Conservation (phyloP, 1,140 invertebrate genomes). For the Trichoplusia ni region DNA sequence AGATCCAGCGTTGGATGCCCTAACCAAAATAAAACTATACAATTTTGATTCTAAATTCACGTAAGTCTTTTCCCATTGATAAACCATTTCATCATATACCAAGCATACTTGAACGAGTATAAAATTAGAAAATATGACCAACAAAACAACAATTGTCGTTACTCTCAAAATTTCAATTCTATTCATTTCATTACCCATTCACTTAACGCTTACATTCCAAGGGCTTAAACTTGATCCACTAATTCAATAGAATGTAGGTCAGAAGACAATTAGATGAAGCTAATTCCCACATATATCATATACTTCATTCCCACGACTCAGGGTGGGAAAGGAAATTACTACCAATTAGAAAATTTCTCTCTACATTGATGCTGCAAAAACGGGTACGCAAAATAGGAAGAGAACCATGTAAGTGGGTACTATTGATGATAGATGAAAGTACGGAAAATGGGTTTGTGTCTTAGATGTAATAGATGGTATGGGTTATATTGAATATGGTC, state of each 20-base stretch:
- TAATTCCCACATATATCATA: conserved; percentile 9
- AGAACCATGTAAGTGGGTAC: not conserved
- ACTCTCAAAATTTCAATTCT: not conserved
- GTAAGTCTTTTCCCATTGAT: too few species aligned
- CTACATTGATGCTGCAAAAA: conserved; percentile 5
- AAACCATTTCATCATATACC: too few species aligned
- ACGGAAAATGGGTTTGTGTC: not conserved
- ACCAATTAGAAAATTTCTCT: conserved; percentile 9
- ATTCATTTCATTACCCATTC: not conserved
- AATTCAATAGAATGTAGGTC: not conserved
- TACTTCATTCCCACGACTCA: not conserved
- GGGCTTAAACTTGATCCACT: not conserved
- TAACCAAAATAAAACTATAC: too few species aligned
- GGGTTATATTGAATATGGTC: not conserved
- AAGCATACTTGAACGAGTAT: too few species aligned
- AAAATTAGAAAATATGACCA: too few species aligned
- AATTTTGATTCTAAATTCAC: too few species aligned
- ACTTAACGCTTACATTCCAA: not conserved
- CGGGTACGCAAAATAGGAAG: conserved; percentile 7
- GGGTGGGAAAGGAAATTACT: conserved; percentile 13
- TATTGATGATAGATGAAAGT: not conserved
- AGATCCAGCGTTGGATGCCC: too few species aligned
- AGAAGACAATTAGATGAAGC: not conserved
- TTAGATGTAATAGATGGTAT: not conserved
- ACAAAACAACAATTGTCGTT: too few species aligned